A percentile compares a stretch with the other conserved stretches of the same genome.
phyloP scores from a whole-genome alignment of 2,888 invertebrate species.

The Macaria liturata region DNA sequence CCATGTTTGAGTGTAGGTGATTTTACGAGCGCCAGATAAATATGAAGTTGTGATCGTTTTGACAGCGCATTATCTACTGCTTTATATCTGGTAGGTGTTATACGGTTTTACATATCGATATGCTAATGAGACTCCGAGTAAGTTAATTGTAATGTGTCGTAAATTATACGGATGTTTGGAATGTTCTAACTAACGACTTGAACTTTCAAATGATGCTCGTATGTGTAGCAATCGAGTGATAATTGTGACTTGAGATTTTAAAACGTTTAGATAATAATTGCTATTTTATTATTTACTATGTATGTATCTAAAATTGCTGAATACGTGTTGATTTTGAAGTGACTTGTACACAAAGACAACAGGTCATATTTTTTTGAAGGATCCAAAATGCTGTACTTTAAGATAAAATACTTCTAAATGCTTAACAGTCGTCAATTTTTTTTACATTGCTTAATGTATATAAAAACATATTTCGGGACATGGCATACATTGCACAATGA shows the following conservation, averaged over 20 bases:
- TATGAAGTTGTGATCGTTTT: constrained; percentile 52
- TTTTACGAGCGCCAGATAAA: constrained; percentile 50
- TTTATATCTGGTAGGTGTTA: constrained; percentile 34
- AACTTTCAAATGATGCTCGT: background rate
- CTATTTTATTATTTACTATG: too few relatives aligned
- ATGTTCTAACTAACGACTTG: constrained; percentile 15
- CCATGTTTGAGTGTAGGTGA: constrained; percentile 39
- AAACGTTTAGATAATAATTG: background rate
- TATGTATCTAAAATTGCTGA: too few relatives aligned
- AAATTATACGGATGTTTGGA: constrained; percentile 26
- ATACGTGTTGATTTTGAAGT: too few relatives aligned
- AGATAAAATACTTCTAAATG: too few relatives aligned
- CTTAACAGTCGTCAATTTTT: too few relatives aligned
- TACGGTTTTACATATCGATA: constrained; percentile 24
- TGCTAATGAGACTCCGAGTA: constrained; percentile 30
- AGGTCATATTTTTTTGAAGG: too few relatives aligned
- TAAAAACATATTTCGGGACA: too few relatives aligned
- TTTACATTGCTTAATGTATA: too few relatives aligned
- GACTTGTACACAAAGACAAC: too few relatives aligned
- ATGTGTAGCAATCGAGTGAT: background rate
- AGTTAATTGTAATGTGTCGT: constrained; percentile 36
- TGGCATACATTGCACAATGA: too few relatives aligned
- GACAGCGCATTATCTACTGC: constrained; percentile 43
- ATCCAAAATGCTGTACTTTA: too few relatives aligned
- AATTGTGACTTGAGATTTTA: background rate